Conservation (phyloP, 2,797 vertebrate species). For the Rousettus madagascariensis region DNA sequence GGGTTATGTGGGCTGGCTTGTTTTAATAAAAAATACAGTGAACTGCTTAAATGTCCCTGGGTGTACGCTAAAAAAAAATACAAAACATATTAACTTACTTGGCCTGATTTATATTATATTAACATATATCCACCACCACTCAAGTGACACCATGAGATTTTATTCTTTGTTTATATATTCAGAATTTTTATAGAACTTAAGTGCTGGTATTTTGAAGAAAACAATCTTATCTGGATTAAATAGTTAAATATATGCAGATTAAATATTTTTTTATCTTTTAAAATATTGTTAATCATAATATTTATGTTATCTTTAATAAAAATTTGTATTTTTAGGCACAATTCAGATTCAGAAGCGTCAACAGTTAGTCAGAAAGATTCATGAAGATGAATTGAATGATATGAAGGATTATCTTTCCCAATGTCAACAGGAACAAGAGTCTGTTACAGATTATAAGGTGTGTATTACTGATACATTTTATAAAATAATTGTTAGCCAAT, state of each 20-base stretch:
- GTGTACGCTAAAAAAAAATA: neutral
- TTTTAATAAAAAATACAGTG: conserved; percentile 17
- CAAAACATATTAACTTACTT: neutral
- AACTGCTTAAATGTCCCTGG: neutral
- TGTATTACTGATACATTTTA: conserved; percentile 57
- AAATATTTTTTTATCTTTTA: neutral
- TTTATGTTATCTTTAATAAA: neutral
- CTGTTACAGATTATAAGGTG: conserved; percentile 81
- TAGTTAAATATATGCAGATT: neutral
- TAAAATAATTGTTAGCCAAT: neutral
- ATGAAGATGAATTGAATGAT: conserved; percentile 83
- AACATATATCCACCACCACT: neutral
- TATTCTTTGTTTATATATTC: conserved; percentile 1
- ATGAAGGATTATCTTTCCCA: conserved; percentile 85
- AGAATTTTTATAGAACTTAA: conserved; percentile 43
- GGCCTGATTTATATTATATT: neutral
- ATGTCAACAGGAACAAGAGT: conserved; percentile 84
- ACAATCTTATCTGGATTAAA: neutral
- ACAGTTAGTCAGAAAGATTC: conserved; percentile 85
- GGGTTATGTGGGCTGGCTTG: neutral
- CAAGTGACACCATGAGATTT: neutral
- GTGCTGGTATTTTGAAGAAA: conserved; percentile 14
- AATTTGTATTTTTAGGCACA: conserved; percentile 86
- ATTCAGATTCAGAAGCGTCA: conserved; percentile 90
- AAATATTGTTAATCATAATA: neutral